Percentiles rank a stretch among this genome's conserved stretches.
These are phyloP conservation scores for Ethmia dodecea DNA, from an alignment of 2,888 invertebrate species.

Conservation along the genomic window DNA sequence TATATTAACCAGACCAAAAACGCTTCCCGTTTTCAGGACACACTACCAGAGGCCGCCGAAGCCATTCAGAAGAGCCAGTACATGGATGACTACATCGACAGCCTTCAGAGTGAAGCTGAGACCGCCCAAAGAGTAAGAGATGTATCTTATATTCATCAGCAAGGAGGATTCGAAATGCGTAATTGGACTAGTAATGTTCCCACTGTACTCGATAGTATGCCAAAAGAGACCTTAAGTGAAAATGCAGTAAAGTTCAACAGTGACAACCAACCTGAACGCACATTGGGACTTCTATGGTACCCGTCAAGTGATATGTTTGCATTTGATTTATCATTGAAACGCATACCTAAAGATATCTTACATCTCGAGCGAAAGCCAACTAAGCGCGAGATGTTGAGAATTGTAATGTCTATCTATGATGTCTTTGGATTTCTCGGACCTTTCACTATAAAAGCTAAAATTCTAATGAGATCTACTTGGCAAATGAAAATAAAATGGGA, in stretches of 20 bases:
- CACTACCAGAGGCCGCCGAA: constrained; percentile 8
- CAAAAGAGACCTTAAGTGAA: constrained; percentile 15
- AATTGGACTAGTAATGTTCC: constrained; percentile 23
- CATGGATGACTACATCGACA: constrained; percentile 16
- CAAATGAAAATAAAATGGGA: constrained; percentile 15
- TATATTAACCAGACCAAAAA: constrained; percentile 15
- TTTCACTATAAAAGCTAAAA: constrained; percentile 13
- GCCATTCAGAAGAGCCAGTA: constrained; percentile 12
- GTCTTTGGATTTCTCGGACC: constrained; percentile 14
- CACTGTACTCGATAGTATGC: constrained; percentile 16
- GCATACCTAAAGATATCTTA: constrained; percentile 2
- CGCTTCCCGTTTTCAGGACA: constrained; percentile 5
- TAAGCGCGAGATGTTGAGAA: constrained; percentile 11
- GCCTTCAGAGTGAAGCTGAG: constrained; percentile 10
- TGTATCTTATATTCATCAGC: constrained; percentile 9
- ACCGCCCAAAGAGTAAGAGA: constrained; percentile 7
- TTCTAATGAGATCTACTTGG: constrained; percentile 15
- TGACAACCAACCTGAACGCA: constrained; percentile 9
- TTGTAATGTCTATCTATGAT: constrained; percentile 17
- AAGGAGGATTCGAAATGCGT: constrained; percentile 17
- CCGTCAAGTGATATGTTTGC: constrained; percentile 4
- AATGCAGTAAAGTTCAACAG: constrained; percentile 9
- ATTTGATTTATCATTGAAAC: constrained; percentile 8
- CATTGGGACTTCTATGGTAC: constrained; percentile 18
- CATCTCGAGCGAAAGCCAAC: constrained; percentile 8